These are phyloP conservation scores for Brenthis ino DNA, from an alignment of 2,888 invertebrate species.

Conservation along the genomic window DNA sequence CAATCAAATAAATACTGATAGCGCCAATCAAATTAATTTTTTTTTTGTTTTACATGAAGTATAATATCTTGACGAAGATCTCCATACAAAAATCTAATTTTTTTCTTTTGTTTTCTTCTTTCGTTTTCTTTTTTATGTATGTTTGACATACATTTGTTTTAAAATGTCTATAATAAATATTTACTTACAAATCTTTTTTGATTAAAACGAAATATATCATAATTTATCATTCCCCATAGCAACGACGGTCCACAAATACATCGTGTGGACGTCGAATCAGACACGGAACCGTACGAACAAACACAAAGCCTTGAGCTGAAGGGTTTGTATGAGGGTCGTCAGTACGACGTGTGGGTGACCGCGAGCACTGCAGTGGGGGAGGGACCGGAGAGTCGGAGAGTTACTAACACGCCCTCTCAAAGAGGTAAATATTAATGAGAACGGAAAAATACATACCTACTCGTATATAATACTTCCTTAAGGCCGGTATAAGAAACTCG, in stretches of 20 bases:
- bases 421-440: conserved; percentile 61
- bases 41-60: no score
- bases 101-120: no score
- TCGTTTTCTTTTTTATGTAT: no score
- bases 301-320: conserved; percentile 78
- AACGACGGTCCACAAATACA: conserved; percentile 71
- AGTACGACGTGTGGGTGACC: conserved; percentile 86
- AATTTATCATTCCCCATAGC: conserved; percentile 43
- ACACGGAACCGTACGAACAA: conserved; percentile 62
- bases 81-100: no score
- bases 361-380: conserved; percentile 85
- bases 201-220: background rate
- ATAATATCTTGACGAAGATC: no score
- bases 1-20: no score
- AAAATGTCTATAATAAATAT: background rate
- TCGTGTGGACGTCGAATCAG: conserved; percentile 61
- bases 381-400: conserved; percentile 77
- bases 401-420: conserved; percentile 77
- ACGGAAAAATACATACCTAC: background rate
- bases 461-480: background rate
- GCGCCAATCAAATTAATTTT: no score
- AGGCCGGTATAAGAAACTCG: no score
- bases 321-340: conserved; percentile 76
- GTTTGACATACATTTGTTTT: no score
- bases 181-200: background rate